A percentile compares a stretch with the other conserved stretches of the same genome.
phyloP scores from a whole-genome alignment of 2,797 vertebrate species.

The Macropus fuliginosus region DNA sequence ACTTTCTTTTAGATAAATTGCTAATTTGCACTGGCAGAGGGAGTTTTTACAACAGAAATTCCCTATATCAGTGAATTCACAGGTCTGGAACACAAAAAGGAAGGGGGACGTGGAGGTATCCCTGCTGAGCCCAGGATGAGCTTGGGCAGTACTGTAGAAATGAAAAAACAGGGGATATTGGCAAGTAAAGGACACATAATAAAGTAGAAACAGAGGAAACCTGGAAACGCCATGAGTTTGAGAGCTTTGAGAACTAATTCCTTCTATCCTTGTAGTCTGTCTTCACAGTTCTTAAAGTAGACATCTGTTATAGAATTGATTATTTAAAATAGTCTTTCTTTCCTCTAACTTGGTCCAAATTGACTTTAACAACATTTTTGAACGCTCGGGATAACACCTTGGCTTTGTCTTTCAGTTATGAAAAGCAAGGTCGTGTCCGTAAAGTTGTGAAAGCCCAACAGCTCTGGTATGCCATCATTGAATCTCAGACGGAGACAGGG shows the following conservation, averaged over 20 bases:
- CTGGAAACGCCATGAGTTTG: not conserved
- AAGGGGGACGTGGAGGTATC: not conserved
- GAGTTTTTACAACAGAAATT: not conserved
- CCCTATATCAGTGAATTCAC: not conserved
- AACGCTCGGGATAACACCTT: not conserved
- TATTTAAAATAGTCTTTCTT: slow-evolving; percentile 5
- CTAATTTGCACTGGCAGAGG: not conserved
- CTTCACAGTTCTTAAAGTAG: not conserved
- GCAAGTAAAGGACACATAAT: not conserved
- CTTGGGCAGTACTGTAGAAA: not conserved
- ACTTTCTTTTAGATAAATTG: not conserved
- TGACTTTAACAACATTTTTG: slow-evolving; percentile 47
- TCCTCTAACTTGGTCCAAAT: slow-evolving; percentile 15
- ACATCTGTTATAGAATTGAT: not conserved
- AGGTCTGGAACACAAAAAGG: not conserved
- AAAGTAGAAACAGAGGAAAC: not conserved
- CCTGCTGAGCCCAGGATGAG: not conserved
- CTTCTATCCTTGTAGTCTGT: not conserved
- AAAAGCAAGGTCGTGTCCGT: slow-evolving; percentile 91
- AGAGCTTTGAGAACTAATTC: not conserved
- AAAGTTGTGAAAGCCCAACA: slow-evolving; percentile 96
- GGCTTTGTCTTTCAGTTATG: slow-evolving; percentile 87
- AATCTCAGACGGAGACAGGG: slow-evolving; percentile 98
- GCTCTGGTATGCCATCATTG: slow-evolving; percentile 96
- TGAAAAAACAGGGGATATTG: not conserved